Evolutionary conservation across 2,888 invertebrate genomes (phyloP).

Genomic region (Rosalia funebris): DNA sequence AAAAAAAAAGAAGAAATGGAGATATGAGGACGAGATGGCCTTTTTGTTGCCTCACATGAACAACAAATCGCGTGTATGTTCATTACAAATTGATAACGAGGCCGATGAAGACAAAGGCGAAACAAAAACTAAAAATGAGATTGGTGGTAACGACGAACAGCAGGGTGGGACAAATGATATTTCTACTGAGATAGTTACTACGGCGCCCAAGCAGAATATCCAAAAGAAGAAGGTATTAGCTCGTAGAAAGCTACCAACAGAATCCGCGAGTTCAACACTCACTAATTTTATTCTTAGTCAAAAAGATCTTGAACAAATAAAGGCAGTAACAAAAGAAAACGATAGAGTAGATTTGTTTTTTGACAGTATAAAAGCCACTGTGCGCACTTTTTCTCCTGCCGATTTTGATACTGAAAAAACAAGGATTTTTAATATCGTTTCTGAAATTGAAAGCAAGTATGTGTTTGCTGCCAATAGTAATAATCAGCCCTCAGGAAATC

Average conservation of each 20-base stretch:
- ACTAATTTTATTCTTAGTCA: slow-evolving; percentile 2
- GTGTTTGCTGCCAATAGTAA: too few relatives aligned
- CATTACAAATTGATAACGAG: background rate
- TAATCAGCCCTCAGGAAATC: too few relatives aligned
- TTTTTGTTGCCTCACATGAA: slow-evolving; percentile 19
- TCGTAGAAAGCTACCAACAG: slow-evolving; percentile 15
- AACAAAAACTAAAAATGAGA: background rate
- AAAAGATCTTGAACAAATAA: slow-evolving; percentile 7
- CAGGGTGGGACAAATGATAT: slow-evolving; percentile 13
- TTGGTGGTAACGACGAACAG: slow-evolving; percentile 8
- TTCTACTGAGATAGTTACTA: slow-evolving; percentile 1
- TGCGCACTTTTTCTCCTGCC: too few relatives aligned
- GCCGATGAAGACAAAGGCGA: slow-evolving; percentile 12
- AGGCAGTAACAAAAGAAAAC: too few relatives aligned
- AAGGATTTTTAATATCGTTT: too few relatives aligned
- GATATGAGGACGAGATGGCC: slow-evolving; percentile 17
- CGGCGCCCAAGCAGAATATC: background rate
- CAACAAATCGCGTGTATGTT: slow-evolving; percentile 7
- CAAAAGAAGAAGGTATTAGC: slow-evolving; percentile 18
- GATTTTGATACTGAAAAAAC: too few relatives aligned
- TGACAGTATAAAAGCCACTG: too few relatives aligned
- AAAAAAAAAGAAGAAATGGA: slow-evolving; percentile 17
- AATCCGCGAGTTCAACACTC: slow-evolving; percentile 7
- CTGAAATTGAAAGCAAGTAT: too few relatives aligned
- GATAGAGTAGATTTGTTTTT: too few relatives aligned